A percentile compares a stretch with the other conserved stretches of the same genome.
These are phyloP conservation scores for Frankliniella intonsa DNA, from an alignment of 2,888 invertebrate genomes.

Conservation along the genomic window DNA sequence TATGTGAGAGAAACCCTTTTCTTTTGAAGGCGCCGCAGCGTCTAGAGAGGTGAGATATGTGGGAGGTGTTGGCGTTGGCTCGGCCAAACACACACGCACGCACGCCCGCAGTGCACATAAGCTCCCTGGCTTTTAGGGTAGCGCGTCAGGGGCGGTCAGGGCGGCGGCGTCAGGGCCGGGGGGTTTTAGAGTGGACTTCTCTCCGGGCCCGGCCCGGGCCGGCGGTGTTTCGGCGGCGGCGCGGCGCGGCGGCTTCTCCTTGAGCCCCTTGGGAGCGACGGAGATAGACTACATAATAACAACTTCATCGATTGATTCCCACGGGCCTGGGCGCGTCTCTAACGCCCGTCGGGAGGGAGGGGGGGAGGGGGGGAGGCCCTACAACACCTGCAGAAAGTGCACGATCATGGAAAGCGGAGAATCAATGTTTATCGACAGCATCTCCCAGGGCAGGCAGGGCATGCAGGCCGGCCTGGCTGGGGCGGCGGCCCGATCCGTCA, in stretches of 20 bases:
- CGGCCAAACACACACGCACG: neutral
- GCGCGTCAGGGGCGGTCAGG: neutral
- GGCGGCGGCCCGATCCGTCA: neutral
- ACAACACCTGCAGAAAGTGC: slow-evolving; percentile 24
- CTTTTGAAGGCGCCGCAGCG: neutral
- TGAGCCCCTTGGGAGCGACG: neutral
- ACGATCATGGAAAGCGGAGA: slow-evolving; percentile 22
- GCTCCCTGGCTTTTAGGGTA: too few relatives aligned
- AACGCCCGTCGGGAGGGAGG: neutral
- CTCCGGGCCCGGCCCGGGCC: neutral
- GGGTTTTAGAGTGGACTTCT: too few relatives aligned
- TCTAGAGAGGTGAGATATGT: neutral
- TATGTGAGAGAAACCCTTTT: slow-evolving; percentile 7
- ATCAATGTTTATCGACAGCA: slow-evolving; percentile 25
- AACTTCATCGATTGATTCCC: slow-evolving; percentile 13
- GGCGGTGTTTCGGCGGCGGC: neutral
- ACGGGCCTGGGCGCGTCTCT: neutral
- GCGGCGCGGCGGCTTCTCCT: neutral
- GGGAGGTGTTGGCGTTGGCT: slow-evolving; percentile 5
- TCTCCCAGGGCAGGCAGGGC: neutral
- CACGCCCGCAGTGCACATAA: neutral
- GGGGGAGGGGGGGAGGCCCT: neutral
- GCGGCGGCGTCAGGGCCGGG: too few relatives aligned
- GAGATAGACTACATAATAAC: neutral
- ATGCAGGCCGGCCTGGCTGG: neutral